Conservation (phyloP, 2,888 invertebrate genomes). For the Leptopilina myrica region DNA sequence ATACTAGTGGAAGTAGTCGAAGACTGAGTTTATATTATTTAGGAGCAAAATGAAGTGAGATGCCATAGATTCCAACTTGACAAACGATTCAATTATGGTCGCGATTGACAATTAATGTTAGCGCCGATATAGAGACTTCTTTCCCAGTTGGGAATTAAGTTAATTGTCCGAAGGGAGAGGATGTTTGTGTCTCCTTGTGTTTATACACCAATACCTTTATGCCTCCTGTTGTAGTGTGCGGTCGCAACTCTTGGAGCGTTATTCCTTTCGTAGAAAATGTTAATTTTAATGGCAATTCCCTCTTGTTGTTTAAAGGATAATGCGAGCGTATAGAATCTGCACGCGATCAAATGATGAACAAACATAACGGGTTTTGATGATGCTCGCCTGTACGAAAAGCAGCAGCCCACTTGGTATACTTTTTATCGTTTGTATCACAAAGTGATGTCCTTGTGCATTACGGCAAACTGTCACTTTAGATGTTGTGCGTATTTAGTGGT, state of each 20-base stretch:
- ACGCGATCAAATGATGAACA: slow-evolving; percentile 41
- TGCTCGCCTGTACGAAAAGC: slow-evolving; percentile 47
- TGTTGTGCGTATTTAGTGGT: too few relatives aligned
- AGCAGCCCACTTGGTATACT: slow-evolving; percentile 55
- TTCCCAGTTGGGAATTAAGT: slow-evolving; percentile 25
- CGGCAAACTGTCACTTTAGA: too few relatives aligned
- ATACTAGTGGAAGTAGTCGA: too few relatives aligned
- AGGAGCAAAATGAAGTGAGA: neutral
- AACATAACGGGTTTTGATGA: slow-evolving; percentile 53
- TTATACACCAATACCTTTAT: neutral
- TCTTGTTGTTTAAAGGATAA: slow-evolving; percentile 51
- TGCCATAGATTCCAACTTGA: slow-evolving; percentile 9
- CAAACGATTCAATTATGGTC: slow-evolving; percentile 32
- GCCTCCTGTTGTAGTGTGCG: neutral
- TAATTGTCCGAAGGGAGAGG: slow-evolving; percentile 4
- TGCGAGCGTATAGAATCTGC: slow-evolving; percentile 49
- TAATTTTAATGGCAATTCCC: slow-evolving; percentile 46
- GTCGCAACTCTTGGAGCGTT: slow-evolving; percentile 2
- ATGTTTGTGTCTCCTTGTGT: slow-evolving; percentile 27
- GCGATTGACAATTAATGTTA: slow-evolving; percentile 28
- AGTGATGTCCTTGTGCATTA: too few relatives aligned
- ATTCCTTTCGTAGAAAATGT: slow-evolving; percentile 54
- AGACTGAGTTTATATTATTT: neutral
- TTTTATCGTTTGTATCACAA: too few relatives aligned
- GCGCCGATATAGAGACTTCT: slow-evolving; percentile 21